A percentile compares a stretch with the other conserved stretches of the same genome.
Conservation (phyloP, 1,140 invertebrate species). For the Goniozus legneri region DNA sequence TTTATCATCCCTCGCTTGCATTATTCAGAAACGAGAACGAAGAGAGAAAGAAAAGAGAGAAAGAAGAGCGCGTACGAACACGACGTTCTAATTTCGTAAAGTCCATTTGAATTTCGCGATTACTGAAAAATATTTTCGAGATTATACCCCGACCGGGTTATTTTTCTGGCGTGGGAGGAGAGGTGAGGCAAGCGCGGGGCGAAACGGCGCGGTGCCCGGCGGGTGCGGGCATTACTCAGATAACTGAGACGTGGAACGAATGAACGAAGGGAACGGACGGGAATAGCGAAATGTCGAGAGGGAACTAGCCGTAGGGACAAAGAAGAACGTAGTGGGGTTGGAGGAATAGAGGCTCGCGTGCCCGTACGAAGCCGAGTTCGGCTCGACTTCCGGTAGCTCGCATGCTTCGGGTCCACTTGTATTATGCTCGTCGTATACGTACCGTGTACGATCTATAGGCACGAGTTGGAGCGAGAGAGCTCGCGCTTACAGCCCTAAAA, state of each 20-base stretch:
- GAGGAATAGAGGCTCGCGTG: conserved; percentile 24
- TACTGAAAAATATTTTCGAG: too few species aligned
- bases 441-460: conserved; percentile 2
- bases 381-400: conserved; percentile 36
- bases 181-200: conserved; percentile 7
- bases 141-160: too few species aligned
- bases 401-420: conserved; percentile 39
- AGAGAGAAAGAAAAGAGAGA: conserved; percentile 4
- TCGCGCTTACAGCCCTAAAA: conserved; percentile 13
- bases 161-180: too few species aligned
- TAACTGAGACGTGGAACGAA: conserved; percentile 40
- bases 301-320: conserved; percentile 3
- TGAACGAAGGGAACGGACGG: conserved; percentile 23
- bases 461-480: conserved; percentile 3
- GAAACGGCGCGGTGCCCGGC: too few species aligned
- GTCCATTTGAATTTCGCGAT: too few species aligned
- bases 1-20: too few species aligned
- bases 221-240: conserved; percentile 33
- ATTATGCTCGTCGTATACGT: conserved; percentile 20
- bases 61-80: too few species aligned
- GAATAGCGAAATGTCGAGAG: conserved; percentile 1
- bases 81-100: too few species aligned
- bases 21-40: too few species aligned
- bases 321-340: neutral
- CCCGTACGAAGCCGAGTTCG: conserved; percentile 32